Evolutionary conservation across 2,888 invertebrate genomes (phyloP).

Genomic region (Tipula unca): DNA sequence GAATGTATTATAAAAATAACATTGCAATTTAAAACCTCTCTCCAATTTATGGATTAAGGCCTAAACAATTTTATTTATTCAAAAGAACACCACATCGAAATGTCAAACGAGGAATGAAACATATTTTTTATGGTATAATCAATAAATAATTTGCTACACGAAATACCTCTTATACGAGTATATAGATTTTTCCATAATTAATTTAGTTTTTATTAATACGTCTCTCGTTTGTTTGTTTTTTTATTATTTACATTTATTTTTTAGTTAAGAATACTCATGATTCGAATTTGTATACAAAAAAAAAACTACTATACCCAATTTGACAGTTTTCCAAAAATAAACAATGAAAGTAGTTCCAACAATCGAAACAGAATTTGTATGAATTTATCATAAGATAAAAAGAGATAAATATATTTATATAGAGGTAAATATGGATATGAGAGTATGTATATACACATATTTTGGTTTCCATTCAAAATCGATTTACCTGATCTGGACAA

Average conservation of each 20-base stretch:
- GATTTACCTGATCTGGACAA: constrained; percentile 71
- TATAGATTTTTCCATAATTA: background rate
- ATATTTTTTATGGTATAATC: background rate
- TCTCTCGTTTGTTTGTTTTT: background rate
- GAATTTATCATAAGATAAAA: background rate
- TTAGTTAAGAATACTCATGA: background rate
- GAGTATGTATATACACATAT: background rate
- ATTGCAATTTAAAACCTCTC: background rate
- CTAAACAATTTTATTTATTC: background rate
- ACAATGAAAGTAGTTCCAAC: background rate
- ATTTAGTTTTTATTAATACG: background rate
- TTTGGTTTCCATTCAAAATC: background rate
- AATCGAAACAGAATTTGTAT: background rate
- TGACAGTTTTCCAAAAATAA: background rate
- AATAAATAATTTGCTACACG: background rate
- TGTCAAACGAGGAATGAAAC: background rate
- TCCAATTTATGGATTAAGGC: background rate
- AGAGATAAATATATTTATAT: background rate
- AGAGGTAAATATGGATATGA: background rate
- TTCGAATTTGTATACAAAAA: background rate
- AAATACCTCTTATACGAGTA: background rate
- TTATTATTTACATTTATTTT: background rate
- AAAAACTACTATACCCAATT: background rate
- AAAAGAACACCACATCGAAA: background rate
- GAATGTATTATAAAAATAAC: background rate